These are phyloP conservation scores for Pomacea canaliculata DNA, from an alignment of 2,888 invertebrate species.

Conservation along the genomic window DNA sequence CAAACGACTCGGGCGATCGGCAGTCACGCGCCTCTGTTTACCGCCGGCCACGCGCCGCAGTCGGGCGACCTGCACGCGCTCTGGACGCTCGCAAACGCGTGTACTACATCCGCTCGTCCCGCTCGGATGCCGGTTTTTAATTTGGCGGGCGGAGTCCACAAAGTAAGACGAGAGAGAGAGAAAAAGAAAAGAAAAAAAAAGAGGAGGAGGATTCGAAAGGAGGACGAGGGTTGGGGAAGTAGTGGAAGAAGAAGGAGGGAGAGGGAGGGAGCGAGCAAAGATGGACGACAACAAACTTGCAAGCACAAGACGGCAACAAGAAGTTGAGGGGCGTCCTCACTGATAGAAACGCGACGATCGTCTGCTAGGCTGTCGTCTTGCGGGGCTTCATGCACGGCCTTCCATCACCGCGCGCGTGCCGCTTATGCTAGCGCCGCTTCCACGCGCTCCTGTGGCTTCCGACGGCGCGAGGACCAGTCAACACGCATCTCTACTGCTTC, in stretches of 20 bases:
- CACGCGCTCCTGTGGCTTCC: constrained; percentile 5
- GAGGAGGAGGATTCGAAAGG: background rate
- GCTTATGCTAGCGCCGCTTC: background rate
- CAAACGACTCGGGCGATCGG: constrained; percentile 14
- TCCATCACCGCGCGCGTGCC: constrained; percentile 1
- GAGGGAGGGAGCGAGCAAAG: background rate
- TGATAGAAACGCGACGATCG: background rate
- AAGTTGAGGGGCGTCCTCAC: constrained; percentile 7
- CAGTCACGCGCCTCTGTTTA: constrained; percentile 30
- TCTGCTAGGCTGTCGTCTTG: background rate
- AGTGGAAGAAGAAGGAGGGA: background rate
- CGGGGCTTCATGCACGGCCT: background rate
- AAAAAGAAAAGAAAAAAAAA: background rate
- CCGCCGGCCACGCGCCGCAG: constrained; percentile 31
- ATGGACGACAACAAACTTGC: constrained; percentile 1
- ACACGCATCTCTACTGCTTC: constrained; percentile 10
- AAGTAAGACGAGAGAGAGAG: background rate
- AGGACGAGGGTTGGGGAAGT: background rate
- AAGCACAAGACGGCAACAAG: constrained; percentile 4
- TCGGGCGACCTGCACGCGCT: constrained; percentile 22
- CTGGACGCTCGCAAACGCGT: constrained; percentile 12
- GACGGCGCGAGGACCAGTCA: background rate
- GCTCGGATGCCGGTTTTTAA: constrained; percentile 3
- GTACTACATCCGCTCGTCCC: background rate
- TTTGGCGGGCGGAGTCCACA: background rate